phyloP scores from a whole-genome alignment of 2,888 invertebrate genomes.

The Bombyx huttoni region DNA sequence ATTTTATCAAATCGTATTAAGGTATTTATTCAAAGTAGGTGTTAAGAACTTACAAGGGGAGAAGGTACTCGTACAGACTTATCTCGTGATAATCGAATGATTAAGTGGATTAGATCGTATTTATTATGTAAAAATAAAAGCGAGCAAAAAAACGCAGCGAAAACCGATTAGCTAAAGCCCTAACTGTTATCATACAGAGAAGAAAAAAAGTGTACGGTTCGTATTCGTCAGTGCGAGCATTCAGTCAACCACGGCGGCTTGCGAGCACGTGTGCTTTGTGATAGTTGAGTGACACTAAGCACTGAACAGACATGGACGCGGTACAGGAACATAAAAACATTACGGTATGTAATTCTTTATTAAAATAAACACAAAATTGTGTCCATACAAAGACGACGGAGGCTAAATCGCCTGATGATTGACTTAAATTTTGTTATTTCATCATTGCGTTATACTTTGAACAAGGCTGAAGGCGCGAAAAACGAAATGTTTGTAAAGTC shows the following conservation, averaged over 20 bases:
- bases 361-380: background rate
- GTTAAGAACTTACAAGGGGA: background rate
- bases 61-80: background rate
- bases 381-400: background rate
- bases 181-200: slow-evolving; percentile 39
- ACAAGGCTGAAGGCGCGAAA: slow-evolving; percentile 16
- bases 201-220: slow-evolving; percentile 24
- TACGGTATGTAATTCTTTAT: slow-evolving; percentile 29
- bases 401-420: background rate
- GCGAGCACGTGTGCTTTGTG: slow-evolving; percentile 25
- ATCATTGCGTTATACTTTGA: background rate
- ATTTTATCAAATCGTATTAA: too few species aligned
- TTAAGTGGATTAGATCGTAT: slow-evolving; percentile 11
- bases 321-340: slow-evolving; percentile 20
- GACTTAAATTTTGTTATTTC: background rate
- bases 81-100: slow-evolving; percentile 1
- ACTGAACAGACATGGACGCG: slow-evolving; percentile 19
- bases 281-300: slow-evolving; percentile 13
- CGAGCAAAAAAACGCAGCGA: slow-evolving; percentile 16
- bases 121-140: slow-evolving; percentile 8
- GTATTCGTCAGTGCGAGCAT: slow-evolving; percentile 12
- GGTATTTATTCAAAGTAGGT: too few species aligned
- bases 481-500: slow-evolving; percentile 22
- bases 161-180: slow-evolving; percentile 36
- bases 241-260: slow-evolving; percentile 28